These are phyloP conservation scores for cat (Felis catus) DNA, from an alignment of 2,113 vertebrate genomes.

Conservation along the genomic window DNA sequence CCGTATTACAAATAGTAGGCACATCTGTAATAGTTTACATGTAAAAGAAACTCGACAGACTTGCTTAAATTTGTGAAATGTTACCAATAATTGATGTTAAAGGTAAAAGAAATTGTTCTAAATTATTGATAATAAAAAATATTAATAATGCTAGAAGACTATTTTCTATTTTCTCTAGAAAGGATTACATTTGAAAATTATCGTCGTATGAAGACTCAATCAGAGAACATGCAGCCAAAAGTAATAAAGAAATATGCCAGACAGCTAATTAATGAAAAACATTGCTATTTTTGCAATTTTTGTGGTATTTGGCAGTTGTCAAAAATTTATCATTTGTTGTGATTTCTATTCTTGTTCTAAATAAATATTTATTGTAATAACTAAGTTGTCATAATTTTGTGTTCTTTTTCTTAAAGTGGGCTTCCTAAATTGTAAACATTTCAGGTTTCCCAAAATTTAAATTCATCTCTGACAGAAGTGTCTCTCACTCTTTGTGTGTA, in stretches of 20 bases:
- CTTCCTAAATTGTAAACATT: not conserved
- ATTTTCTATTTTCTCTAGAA: conserved; percentile 33
- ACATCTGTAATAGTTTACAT: not conserved
- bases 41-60: not conserved
- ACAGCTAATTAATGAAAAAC: not conserved
- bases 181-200: conserved; percentile 28
- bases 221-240: not conserved
- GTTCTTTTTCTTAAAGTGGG: not conserved
- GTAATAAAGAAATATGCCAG: not conserved
- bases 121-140: conserved; percentile 34
- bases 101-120: not conserved
- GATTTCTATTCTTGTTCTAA: conserved; percentile 47
- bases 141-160: not conserved
- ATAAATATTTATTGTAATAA: conserved; percentile 29
- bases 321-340: not conserved
- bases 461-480: not conserved
- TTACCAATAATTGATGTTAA: not conserved
- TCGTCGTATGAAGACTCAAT: not conserved
- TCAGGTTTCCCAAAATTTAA: not conserved
- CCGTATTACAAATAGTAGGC: not conserved
- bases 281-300: not conserved
- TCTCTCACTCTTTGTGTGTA: not conserved
- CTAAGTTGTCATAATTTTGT: conserved; percentile 13
- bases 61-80: not conserved
- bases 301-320: not conserved